Evolutionary conservation across 2,797 vertebrate genomes (phyloP).

Genomic region (Hirundo rustica): DNA sequence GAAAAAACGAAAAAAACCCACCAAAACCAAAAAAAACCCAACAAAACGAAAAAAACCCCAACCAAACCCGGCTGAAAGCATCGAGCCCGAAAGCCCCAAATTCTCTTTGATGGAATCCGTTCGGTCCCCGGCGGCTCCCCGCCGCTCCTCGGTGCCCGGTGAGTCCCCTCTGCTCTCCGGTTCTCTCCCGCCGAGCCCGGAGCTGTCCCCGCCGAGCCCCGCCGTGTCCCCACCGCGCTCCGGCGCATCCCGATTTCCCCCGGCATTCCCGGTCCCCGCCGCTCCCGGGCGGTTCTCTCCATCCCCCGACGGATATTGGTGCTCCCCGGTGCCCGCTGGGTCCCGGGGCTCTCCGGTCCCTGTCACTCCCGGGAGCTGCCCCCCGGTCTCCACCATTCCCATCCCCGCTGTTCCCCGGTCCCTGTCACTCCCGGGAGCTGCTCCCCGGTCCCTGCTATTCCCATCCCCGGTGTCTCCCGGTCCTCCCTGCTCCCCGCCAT

Average conservation of each 20-base stretch:
- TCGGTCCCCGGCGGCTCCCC: background rate
- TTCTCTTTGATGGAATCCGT: background rate
- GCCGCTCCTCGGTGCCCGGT: background rate
- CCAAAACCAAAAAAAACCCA: no score
- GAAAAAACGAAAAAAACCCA: constrained; percentile 29
- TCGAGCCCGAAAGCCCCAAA: background rate
- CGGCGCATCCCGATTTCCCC: background rate
- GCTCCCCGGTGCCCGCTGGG: no score
- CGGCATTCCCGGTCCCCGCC: background rate
- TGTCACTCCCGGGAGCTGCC: no score
- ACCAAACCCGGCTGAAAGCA: background rate
- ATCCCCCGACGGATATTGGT: no score
- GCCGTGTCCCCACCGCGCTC: background rate
- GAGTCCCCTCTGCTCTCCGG: background rate
- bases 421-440: background rate
- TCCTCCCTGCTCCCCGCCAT: background rate
- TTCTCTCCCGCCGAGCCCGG: background rate
- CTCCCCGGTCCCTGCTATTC: no score
- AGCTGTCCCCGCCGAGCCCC: background rate
- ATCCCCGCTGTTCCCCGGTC: no score
- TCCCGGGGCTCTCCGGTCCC: no score
- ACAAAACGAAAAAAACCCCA: no score
- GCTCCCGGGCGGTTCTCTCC: background rate
- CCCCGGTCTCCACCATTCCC: no score
- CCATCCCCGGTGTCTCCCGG: no score